Evolutionary conservation across 2,797 vertebrate species (phyloP).

Genomic region (Hippopotamyrus pictus): DNA sequence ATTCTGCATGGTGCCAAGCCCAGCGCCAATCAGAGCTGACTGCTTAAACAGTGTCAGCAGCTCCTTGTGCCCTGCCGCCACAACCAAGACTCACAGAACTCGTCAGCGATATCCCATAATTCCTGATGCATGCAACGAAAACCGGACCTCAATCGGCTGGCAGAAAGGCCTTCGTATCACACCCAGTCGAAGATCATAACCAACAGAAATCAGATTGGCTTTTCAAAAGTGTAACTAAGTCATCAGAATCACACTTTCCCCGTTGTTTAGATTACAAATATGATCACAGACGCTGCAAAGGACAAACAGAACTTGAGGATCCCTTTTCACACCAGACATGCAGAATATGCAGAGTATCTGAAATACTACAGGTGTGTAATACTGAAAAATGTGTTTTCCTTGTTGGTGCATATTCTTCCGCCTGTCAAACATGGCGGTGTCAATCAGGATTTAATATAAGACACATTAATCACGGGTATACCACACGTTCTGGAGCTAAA

Average conservation of each 20-base stretch:
- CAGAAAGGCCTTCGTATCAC: background rate
- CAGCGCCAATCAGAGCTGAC: background rate
- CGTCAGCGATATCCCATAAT: background rate
- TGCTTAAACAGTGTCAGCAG: background rate
- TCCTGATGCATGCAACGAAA: background rate
- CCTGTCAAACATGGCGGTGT: background rate
- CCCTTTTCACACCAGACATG: background rate
- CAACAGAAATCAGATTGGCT: background rate
- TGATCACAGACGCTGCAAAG: background rate
- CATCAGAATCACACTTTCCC: background rate
- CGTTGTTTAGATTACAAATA: background rate
- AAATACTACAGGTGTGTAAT: background rate
- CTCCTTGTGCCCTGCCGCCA: background rate
- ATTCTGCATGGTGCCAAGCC: background rate
- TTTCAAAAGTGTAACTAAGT: background rate
- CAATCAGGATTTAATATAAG: conserved; percentile 4
- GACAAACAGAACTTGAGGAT: background rate
- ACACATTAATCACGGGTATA: background rate
- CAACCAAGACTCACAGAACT: background rate
- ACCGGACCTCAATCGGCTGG: background rate
- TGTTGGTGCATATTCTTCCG: background rate
- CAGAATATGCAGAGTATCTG: background rate
- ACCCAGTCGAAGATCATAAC: background rate
- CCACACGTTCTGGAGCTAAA: background rate
- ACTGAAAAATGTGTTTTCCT: background rate